phyloP scores from a whole-genome alignment of 2,113 vertebrate species.

The Apteryx owenii region DNA sequence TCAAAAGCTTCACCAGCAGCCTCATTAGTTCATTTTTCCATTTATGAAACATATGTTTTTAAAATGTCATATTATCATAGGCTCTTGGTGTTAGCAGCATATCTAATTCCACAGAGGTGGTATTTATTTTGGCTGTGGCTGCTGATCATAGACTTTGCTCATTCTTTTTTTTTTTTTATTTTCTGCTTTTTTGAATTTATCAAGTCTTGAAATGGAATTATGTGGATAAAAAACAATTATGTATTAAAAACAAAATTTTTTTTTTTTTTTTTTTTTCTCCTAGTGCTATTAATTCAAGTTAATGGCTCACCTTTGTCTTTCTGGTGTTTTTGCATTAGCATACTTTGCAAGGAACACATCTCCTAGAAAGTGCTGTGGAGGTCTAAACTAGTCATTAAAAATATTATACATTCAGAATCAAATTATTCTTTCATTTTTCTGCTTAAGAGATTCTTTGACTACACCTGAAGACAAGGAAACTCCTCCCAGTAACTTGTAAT shows the following conservation, averaged over 20 bases:
- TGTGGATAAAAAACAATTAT: too few relatives aligned
- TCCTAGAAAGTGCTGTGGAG: not conserved
- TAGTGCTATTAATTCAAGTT: not conserved
- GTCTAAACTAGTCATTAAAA: not conserved
- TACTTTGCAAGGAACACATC: not conserved
- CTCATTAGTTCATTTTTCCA: not conserved
- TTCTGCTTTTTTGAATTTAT: too few relatives aligned
- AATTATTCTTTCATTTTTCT: not conserved
- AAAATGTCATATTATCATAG: not conserved
- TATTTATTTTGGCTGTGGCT: not conserved
- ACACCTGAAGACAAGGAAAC: not conserved
- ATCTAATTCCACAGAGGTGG: not conserved
- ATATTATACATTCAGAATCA: not conserved
- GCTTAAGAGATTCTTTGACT: not conserved
- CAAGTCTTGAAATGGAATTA: too few relatives aligned
- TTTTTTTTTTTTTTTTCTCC: not conserved
- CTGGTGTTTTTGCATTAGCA: not conserved
- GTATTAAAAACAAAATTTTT: too few relatives aligned
- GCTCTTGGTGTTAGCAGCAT: not conserved
- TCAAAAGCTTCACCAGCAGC: not conserved
- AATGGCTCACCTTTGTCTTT: not conserved
- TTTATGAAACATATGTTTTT: not conserved
- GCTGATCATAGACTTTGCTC: not conserved
- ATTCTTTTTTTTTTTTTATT: not conserved
- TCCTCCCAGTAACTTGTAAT: not conserved